Conservation (phyloP, 1,140 invertebrate genomes). For the Gryllus bimaculatus region DNA sequence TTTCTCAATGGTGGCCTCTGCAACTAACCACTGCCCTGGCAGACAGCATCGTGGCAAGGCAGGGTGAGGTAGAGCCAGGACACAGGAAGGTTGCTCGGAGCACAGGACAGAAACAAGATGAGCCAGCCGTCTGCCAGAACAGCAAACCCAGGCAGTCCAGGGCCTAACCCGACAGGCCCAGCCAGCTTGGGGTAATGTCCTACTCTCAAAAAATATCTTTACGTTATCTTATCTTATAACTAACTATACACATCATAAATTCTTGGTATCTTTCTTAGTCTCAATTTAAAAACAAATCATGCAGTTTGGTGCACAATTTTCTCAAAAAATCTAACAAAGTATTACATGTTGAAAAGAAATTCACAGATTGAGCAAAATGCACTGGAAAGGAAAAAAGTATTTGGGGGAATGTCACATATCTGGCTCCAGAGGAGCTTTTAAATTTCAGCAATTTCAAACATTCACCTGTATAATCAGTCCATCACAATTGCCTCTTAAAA, state of each 20-base stretch:
- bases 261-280: neutral
- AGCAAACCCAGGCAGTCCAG: neutral
- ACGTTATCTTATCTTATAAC: neutral
- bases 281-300: neutral
- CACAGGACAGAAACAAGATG: too few species aligned
- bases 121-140: neutral
- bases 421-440: neutral
- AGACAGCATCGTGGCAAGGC: neutral
- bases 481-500: neutral
- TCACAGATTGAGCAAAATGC: neutral
- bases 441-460: neutral
- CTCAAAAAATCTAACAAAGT: neutral
- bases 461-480: neutral
- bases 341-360: neutral
- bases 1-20: neutral
- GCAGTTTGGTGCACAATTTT: conserved; percentile 1
- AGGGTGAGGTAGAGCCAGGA: neutral
- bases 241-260: neutral
- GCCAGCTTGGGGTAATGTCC: neutral
- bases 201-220: neutral
- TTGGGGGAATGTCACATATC: neutral
- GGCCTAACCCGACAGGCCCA: neutral
- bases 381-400: neutral
- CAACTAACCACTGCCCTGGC: neutral
- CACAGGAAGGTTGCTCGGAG: neutral